Evolutionary conservation across 2,888 invertebrate genomes (phyloP).

Genomic region (Microctonus hyperodae): DNA sequence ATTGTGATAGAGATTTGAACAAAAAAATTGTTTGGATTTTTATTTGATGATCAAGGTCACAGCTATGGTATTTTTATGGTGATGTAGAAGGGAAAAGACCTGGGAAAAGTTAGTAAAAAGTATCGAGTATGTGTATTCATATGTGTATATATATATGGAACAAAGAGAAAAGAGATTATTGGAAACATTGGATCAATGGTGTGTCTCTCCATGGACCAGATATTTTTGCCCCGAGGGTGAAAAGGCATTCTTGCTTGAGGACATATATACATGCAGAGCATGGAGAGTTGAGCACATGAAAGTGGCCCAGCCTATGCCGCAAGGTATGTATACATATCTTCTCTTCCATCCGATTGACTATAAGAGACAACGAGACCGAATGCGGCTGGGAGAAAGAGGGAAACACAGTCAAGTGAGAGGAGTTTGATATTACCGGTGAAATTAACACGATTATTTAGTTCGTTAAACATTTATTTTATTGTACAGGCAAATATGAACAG

Average conservation of each 20-base stretch:
- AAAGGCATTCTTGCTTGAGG: constrained; percentile 20
- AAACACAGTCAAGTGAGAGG: constrained; percentile 13
- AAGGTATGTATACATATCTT: background rate
- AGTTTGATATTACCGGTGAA: background rate
- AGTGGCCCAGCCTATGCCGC: constrained; percentile 26
- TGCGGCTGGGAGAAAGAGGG: background rate
- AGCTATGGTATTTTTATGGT: too few relatives aligned
- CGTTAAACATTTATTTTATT: background rate
- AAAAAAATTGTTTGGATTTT: too few relatives aligned
- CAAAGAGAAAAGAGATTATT: background rate
- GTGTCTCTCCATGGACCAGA: constrained; percentile 17
- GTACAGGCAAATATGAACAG: background rate
- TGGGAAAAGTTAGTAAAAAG: too few relatives aligned
- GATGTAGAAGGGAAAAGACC: too few relatives aligned
- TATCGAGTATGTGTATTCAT: background rate
- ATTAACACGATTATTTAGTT: constrained; percentile 17
- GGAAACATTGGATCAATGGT: background rate
- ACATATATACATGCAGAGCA: constrained; percentile 1
- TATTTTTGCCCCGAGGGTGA: constrained; percentile 26
- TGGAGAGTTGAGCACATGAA: constrained; percentile 13
- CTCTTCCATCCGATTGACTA: constrained; percentile 17
- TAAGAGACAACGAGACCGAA: background rate
- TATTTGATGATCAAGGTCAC: too few relatives aligned
- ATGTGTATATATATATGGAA: background rate
- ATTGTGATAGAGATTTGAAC: background rate